Percentiles rank a stretch among this genome's conserved stretches.
Evolutionary conservation across 2,113 vertebrate genomes (phyloP).

Genomic region (Tringa solitaria): DNA sequence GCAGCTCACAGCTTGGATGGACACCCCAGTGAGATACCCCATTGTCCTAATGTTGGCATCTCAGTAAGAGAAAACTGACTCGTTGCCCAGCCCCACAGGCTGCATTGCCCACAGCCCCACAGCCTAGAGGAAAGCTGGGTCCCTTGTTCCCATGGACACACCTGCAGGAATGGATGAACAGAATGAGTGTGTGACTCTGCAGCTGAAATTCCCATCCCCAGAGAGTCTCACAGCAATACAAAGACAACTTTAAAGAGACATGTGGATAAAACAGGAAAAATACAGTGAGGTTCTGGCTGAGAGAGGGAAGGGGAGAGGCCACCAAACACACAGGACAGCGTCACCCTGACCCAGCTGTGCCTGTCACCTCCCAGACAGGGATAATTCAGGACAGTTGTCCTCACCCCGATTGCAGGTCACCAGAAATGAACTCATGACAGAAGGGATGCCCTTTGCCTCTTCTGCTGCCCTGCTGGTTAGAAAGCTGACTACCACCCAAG

Average conservation of each 20-base stretch:
- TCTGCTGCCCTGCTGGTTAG: no score
- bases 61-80: neutral
- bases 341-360: neutral
- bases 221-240: neutral
- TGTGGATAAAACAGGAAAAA: no score
- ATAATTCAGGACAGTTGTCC: no score
- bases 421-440: no score
- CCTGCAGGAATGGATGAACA: neutral
- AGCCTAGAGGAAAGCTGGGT: neutral
- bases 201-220: neutral
- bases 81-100: neutral
- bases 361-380: no score
- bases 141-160: neutral
- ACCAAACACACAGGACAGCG: no score
- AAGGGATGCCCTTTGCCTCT: no score
- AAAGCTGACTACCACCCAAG: no score
- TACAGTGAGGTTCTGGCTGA: neutral
- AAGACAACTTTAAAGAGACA: neutral
- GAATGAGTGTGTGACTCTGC: neutral
- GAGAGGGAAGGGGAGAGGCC: neutral
- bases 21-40: neutral
- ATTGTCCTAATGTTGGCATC: neutral
- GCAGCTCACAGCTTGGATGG: neutral
- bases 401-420: no score
- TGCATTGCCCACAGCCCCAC: neutral